These are phyloP conservation scores for Gadopsis marmoratus DNA, from an alignment of 2,797 vertebrate species.

Conservation along the genomic window DNA sequence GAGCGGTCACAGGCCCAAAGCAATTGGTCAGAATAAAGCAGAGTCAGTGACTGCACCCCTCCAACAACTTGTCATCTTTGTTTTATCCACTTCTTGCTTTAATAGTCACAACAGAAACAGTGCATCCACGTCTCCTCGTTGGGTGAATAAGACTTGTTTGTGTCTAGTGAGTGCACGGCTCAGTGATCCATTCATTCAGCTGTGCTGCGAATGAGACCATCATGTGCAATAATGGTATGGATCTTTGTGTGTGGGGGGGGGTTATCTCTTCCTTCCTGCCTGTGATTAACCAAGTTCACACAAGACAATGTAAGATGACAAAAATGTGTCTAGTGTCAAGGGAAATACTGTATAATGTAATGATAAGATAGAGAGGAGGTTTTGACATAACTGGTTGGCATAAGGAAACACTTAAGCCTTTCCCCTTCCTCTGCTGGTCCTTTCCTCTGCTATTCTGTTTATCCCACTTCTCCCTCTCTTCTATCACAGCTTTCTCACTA, in stretches of 20 bases:
- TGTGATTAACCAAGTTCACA: constrained; percentile 23
- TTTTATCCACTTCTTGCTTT: constrained; percentile 55
- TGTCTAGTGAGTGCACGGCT: constrained; percentile 26
- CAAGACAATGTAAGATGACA: constrained; percentile 6
- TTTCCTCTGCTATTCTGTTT: constrained; percentile 38
- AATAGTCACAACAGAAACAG: constrained; percentile 57
- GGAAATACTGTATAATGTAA: constrained; percentile 18
- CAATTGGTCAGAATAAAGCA: constrained; percentile 66
- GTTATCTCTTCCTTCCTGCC: constrained; percentile 2
- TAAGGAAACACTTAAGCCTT: constrained; percentile 35
- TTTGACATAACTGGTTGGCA: constrained; percentile 26
- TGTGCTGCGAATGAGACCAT: constrained; percentile 17
- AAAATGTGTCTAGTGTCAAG: neutral
- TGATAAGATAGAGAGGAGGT: constrained; percentile 33
- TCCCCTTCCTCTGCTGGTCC: constrained; percentile 24
- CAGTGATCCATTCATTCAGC: constrained; percentile 30
- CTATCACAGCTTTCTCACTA: constrained; percentile 20
- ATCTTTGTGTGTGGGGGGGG: neutral
- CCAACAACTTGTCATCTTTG: constrained; percentile 62
- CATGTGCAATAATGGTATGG: neutral
- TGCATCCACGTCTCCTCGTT: constrained; percentile 27
- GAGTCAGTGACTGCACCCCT: constrained; percentile 41
- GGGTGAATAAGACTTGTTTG: constrained; percentile 48
- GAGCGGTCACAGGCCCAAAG: constrained; percentile 37
- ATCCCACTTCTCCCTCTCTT: constrained; percentile 15